Base-by-base conservation (phyloP, 2,888 invertebrate species). In the Torymus texanus region DNA sequence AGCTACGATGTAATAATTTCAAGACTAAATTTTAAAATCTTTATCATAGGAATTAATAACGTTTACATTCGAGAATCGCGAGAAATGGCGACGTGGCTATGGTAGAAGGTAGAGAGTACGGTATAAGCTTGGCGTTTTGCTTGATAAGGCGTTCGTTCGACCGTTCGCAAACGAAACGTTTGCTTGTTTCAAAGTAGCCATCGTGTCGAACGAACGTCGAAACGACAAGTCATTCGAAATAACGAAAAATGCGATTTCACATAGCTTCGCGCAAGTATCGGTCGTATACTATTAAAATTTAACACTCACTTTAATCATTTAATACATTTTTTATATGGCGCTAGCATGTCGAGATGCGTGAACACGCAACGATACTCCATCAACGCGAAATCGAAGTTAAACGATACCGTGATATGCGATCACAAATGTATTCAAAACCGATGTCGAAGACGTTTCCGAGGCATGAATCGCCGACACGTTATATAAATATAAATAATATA, bases 401-500 rank as follows among this genome's bases (percentile, higher is more conserved):
- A 29, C 16, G 5, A 67, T n/a, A 59, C 41, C 53, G 51, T 12
- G 4, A 67, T 56, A 68, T 10, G 10, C 50, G n/a, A 8, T 55
- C 16, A 13, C 2, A 14, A 50, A 11, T n/a, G 2, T 14, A 66
- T 29, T 51, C 29, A n/a, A 16, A 24, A 10, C 50, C 24, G 67
- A 59, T 67, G 66, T 53, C 61, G 29, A 13, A 50, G 51, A 5
- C 12, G 41, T 51, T 75, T 79, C 58, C 70, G 70, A 65, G 59
- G 18, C 59, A 68, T 63, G 58, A 41, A 63, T 59, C 65, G 41
- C 41, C 59, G 53, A 74, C 21, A 75, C 63, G 21, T 75, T 58
- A 70, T 65, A 59, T 58, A 72, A 71, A 72, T 79, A 66, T 71
- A 79, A 75, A 75, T 75, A 72, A 67, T 76, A 77, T 77, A 80